These are phyloP conservation scores for Kryptolebias marmoratus DNA, from an alignment of 2,113 vertebrate species.

Conservation along the genomic window DNA sequence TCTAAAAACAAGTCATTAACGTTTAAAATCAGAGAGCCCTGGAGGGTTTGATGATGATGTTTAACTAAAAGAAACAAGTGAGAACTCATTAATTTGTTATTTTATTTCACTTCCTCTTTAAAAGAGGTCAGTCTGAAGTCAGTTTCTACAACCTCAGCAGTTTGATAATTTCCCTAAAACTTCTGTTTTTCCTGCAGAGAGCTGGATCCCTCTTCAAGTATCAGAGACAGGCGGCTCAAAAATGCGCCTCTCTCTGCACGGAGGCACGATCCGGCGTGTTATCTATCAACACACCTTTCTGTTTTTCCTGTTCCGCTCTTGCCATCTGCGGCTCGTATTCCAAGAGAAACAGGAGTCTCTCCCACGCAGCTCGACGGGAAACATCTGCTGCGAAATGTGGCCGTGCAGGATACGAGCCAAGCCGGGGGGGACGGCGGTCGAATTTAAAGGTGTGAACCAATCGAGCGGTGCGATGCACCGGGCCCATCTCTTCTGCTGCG, in stretches of 20 bases:
- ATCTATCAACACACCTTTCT: slow-evolving; percentile 62
- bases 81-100: too few species aligned
- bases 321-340: slow-evolving; percentile 61
- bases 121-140: not conserved
- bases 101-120: too few species aligned
- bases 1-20: too few species aligned
- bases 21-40: too few species aligned
- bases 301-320: slow-evolving; percentile 46
- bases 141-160: not conserved
- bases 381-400: slow-evolving; percentile 69
- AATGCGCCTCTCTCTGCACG: slow-evolving; percentile 13
- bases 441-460: slow-evolving; percentile 56
- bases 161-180: slow-evolving; percentile 1
- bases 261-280: slow-evolving; percentile 35
- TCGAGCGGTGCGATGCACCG: not conserved
- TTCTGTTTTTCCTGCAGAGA: not conserved
- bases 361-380: slow-evolving; percentile 64
- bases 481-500: too few species aligned
- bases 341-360: slow-evolving; percentile 58
- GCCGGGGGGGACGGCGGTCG: slow-evolving; percentile 13
- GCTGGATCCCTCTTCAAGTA: slow-evolving; percentile 3
- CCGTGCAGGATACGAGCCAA: slow-evolving; percentile 36
- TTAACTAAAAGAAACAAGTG: too few species aligned
- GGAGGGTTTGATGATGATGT: too few species aligned
- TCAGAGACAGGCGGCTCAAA: slow-evolving; percentile 29